Evolutionary conservation across 2,113 vertebrate species (phyloP).

Genomic region (Oncorhynchus gorbuscha): DNA sequence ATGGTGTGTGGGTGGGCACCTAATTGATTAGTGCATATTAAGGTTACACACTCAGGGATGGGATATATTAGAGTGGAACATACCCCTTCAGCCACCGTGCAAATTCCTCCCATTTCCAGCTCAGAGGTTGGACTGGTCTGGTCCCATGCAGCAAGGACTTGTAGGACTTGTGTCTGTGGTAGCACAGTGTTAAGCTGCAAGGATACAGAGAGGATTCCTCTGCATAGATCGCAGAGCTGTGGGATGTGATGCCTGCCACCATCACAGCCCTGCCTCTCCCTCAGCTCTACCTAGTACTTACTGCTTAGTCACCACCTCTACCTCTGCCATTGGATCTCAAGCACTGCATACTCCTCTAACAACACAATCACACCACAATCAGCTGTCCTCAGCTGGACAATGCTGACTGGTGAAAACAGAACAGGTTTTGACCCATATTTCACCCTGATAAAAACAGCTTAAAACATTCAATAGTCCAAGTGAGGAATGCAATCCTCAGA

Average conservation of each 20-base stretch:
- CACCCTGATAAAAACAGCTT: not conserved
- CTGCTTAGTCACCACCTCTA: not conserved
- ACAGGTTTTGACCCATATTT: not conserved
- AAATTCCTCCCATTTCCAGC: slow-evolving; percentile 25
- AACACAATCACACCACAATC: not conserved
- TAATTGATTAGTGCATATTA: slow-evolving; percentile 66
- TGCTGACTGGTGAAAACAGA: not conserved
- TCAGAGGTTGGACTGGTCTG: slow-evolving; percentile 21
- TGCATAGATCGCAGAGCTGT: not conserved
- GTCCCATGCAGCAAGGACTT: not conserved
- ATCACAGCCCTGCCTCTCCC: not conserved
- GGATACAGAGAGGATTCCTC: not conserved
- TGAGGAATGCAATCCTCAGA: not conserved
- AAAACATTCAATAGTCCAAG: no score
- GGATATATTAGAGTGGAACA: slow-evolving; percentile 52
- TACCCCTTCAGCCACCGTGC: slow-evolving; percentile 30
- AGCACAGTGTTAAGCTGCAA: not conserved
- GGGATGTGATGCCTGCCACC: not conserved
- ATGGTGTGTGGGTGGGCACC: slow-evolving; percentile 50
- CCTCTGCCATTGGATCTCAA: not conserved
- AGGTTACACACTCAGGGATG: slow-evolving; percentile 43
- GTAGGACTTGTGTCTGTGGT: not conserved
- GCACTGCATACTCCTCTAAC: not conserved
- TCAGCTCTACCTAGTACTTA: not conserved
- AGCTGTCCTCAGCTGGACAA: not conserved